These are phyloP conservation scores for Cephus sareptanus DNA, from an alignment of 2,888 invertebrate species.

Conservation along the genomic window DNA sequence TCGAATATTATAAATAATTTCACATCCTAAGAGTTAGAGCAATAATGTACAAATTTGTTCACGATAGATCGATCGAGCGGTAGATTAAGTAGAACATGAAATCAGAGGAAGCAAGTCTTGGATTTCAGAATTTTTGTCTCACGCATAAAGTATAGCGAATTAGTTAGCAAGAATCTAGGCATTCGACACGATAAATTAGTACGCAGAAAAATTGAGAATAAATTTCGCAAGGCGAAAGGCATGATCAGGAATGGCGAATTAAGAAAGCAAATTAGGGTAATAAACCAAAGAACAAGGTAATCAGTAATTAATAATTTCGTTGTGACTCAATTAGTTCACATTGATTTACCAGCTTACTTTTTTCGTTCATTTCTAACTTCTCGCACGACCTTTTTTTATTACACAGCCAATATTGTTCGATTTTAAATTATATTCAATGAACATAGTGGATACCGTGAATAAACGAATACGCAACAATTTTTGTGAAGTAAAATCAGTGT, in stretches of 20 bases:
- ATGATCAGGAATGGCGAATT: no score
- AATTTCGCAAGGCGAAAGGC: no score
- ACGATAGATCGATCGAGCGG: background rate
- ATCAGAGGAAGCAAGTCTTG: slow-evolving; percentile 11
- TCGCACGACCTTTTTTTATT: no score
- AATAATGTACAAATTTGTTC: slow-evolving; percentile 1
- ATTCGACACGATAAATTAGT: no score
- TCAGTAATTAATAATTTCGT: background rate
- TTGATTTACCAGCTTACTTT: background rate
- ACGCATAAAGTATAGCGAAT: background rate
- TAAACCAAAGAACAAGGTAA: background rate
- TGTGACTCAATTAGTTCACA: background rate
- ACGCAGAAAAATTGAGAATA: no score
- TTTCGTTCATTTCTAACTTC: no score
- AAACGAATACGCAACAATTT: background rate
- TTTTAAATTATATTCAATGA: no score
- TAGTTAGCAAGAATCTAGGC: no score
- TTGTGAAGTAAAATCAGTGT: background rate
- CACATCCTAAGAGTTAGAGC: background rate
- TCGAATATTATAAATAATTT: background rate
- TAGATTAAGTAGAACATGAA: background rate
- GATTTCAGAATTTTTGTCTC: slow-evolving; percentile 10
- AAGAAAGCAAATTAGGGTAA: background rate
- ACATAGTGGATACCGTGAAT: background rate
- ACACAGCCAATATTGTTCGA: no score